These are phyloP conservation scores for Neogale vison DNA, from an alignment of 2,113 vertebrate genomes.

Conservation along the genomic window DNA sequence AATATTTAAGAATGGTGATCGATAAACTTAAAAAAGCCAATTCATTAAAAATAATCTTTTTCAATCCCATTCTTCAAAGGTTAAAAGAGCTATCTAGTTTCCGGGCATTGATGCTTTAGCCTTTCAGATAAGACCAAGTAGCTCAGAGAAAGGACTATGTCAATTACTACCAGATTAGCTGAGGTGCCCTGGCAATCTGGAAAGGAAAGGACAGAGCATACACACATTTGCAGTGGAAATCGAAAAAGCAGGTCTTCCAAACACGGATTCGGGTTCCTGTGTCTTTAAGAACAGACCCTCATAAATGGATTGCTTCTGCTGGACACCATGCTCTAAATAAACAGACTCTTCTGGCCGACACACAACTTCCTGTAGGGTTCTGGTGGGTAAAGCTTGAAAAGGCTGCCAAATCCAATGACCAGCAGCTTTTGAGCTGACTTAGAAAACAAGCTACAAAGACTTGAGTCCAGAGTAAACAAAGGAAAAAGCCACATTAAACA, in stretches of 20 bases:
- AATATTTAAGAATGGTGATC: not conserved
- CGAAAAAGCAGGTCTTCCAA: not conserved
- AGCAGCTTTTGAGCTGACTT: constrained; percentile 84
- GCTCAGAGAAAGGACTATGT: not conserved
- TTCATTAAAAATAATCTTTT: not conserved
- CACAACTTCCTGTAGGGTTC: constrained; percentile 85
- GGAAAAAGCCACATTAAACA: constrained; percentile 82
- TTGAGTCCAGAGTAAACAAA: constrained; percentile 85
- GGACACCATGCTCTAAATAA: constrained; percentile 81
- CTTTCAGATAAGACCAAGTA: not conserved
- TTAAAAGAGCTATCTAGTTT: not conserved
- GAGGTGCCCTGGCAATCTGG: not conserved
- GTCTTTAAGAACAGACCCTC: constrained; percentile 76
- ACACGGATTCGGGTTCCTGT: constrained; percentile 62
- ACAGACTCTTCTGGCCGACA: constrained; percentile 83
- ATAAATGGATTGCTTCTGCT: constrained; percentile 80
- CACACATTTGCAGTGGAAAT: not conserved
- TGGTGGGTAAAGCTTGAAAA: constrained; percentile 81
- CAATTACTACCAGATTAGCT: not conserved
- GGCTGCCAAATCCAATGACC: constrained; percentile 84
- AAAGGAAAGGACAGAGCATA: not conserved
- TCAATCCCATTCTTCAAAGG: not conserved
- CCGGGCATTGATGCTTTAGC: not conserved
- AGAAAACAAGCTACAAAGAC: constrained; percentile 85
- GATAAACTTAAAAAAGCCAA: not conserved